Percentiles rank a stretch among this genome's conserved stretches.
Conservation (phyloP, 1,140 invertebrate genomes). For the Drosophila aff. region DNA sequence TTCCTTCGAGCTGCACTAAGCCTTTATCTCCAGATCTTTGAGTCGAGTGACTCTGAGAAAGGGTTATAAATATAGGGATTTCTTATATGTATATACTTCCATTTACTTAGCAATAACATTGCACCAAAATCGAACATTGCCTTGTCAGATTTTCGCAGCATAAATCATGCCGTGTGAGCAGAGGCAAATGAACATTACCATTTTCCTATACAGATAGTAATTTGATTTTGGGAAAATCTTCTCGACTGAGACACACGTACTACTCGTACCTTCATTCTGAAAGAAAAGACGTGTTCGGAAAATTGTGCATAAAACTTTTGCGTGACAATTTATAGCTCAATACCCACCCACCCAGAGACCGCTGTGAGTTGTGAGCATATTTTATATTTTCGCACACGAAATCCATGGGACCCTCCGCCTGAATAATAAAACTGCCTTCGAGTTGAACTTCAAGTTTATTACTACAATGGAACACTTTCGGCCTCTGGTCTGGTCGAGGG, state of each 20-base stretch:
- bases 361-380: slow-evolving; percentile 30
- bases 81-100: not conserved
- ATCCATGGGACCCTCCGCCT: not conserved
- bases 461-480: slow-evolving; percentile 24
- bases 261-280: slow-evolving; percentile 17
- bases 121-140: not conserved
- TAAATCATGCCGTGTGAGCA: not conserved
- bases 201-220: not conserved
- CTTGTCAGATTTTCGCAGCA: not conserved
- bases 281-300: slow-evolving; percentile 31
- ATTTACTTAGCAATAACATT: not conserved
- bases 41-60: slow-evolving; percentile 8
- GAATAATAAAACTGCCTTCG: slow-evolving; percentile 26
- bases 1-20: not conserved
- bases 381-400: slow-evolving; percentile 25
- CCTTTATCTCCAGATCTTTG: slow-evolving; percentile 27
- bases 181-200: not conserved
- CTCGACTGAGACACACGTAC: slow-evolving; percentile 16
- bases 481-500: slow-evolving; percentile 15
- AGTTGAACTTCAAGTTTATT: slow-evolving; percentile 46
- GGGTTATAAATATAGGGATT: slow-evolving; percentile 5
- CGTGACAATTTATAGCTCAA: slow-evolving; percentile 43
- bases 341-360: not conserved
- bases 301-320: slow-evolving; percentile 41
- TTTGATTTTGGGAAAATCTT: slow-evolving; percentile 11